phyloP scores from a whole-genome alignment of 1,140 invertebrate genomes.

The Chlorops oryzae region DNA sequence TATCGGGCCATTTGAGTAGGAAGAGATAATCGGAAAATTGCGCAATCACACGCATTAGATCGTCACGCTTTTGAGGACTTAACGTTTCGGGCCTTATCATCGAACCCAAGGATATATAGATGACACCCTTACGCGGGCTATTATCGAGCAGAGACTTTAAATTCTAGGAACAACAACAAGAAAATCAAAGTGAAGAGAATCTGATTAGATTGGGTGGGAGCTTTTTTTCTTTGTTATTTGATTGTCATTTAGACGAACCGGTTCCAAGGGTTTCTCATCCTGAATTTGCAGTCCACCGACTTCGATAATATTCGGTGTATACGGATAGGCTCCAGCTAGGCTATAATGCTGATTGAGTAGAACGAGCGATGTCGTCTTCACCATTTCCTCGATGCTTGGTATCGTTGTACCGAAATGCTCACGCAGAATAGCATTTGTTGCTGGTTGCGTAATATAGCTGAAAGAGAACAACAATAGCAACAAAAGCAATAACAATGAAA shows the following conservation, averaged over 20 bases:
- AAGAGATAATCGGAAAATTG: constrained; percentile 48
- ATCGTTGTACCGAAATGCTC: constrained; percentile 54
- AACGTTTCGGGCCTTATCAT: constrained; percentile 57
- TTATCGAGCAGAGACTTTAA: constrained; percentile 42
- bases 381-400: constrained; percentile 53
- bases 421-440: constrained; percentile 51
- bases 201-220: not conserved
- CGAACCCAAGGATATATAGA: constrained; percentile 44
- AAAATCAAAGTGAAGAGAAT: not conserved
- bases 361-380: constrained; percentile 54
- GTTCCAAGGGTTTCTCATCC: constrained; percentile 45
- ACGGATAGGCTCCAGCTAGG: constrained; percentile 53
- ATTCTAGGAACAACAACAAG: constrained; percentile 7
- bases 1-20: constrained; percentile 64
- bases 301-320: constrained; percentile 57
- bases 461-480: constrained; percentile 26
- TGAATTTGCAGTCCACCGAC: constrained; percentile 62
- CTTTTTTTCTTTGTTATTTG: not conserved
- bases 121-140: constrained; percentile 25
- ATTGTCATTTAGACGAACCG: constrained; percentile 37
- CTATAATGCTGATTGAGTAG: constrained; percentile 60
- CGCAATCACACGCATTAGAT: constrained; percentile 55
- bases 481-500: not conserved
- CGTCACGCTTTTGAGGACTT: constrained; percentile 51
- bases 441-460: constrained; percentile 46